Conservation (phyloP, 2,113 vertebrate genomes). For the Gobiocypris rarus region DNA sequence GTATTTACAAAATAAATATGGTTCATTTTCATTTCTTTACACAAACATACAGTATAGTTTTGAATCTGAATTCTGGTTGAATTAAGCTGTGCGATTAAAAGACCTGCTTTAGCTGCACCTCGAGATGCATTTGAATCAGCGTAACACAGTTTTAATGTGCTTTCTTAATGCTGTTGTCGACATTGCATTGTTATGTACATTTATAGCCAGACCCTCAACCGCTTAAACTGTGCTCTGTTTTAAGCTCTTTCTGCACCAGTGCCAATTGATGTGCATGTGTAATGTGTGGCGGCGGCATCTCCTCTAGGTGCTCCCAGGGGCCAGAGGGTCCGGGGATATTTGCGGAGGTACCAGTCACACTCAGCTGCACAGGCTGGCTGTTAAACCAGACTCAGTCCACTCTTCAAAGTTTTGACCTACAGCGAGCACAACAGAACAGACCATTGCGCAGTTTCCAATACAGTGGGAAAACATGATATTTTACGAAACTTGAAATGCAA, state of each 20-base stretch:
- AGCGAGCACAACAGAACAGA: conserved; percentile 10
- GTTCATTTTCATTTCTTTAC: too few relatives aligned
- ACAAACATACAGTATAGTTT: too few relatives aligned
- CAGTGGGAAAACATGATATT: neutral
- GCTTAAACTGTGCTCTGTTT: conserved; percentile 55
- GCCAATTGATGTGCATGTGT: conserved; percentile 79
- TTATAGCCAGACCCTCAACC: conserved; percentile 49
- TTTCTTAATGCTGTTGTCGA: conserved; percentile 21
- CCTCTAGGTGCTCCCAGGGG: conserved; percentile 68
- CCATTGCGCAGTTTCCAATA: neutral
- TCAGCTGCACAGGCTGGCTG: conserved; percentile 59
- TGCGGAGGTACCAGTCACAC: conserved; percentile 70
- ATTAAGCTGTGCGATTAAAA: neutral
- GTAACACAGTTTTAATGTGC: neutral
- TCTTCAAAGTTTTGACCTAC: conserved; percentile 28
- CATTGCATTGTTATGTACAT: conserved; percentile 33
- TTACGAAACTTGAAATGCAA: neutral
- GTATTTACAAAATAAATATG: too few relatives aligned
- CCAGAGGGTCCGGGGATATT: conserved; percentile 66
- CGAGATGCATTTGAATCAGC: neutral
- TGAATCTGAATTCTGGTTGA: neutral
- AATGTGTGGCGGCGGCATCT: conserved; percentile 59
- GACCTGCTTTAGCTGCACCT: neutral
- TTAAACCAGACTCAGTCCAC: conserved; percentile 52
- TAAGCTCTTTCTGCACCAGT: conserved; percentile 74